Evolutionary conservation across 2,113 vertebrate genomes (phyloP), one percentile per base, ranked within the genome.

Genomic region (Speoplatyrhinus poulsoni): DNA sequence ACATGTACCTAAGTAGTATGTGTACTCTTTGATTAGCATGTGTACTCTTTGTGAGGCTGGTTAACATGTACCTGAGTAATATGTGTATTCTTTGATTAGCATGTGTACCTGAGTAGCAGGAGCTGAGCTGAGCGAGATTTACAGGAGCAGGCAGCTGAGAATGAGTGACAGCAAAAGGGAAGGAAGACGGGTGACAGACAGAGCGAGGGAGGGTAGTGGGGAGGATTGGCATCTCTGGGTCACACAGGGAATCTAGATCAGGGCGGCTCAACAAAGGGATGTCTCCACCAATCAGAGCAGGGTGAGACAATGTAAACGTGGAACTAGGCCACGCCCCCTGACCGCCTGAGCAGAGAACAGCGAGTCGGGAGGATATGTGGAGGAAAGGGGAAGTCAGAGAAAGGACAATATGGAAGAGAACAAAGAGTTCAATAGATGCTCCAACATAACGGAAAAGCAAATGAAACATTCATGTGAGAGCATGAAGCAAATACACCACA

Each of bases 241-340:
- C 89, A 64, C 91, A 93, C 54, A 93, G 85, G 33, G 93, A 85
- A 57, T 93, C 93, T 0, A 93, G 91, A 72, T 93, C 91, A n/a
- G 93, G 92, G 36, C 84, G 89, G 60, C 72, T 86, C 63, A 90
- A 75, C 62, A 93, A 77, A 41, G 92, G 93, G 54, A 93, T 54
- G 57, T 89, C 82, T 0, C 66, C 67, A 7, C 13, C 61, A 52
- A 17, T 6, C 8, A 68, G 53, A 64, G 62, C 3, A 2, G 71
- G 50, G 50, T 62, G 69, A n/a, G 61, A 79, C 62, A 74, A 16
- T 1, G n/a, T 15, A 46, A n/a, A 9, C 12, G 1, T 46, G 12
- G 76, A 65, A 8, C 32, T 41, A 12, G 52, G 62, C 79, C 74
- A 76, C 5, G 6, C 8, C 49, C 69, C 48, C 26, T 69, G 62